phyloP scores from a whole-genome alignment of 2,888 invertebrate genomes.

The Rutpela maculata region DNA sequence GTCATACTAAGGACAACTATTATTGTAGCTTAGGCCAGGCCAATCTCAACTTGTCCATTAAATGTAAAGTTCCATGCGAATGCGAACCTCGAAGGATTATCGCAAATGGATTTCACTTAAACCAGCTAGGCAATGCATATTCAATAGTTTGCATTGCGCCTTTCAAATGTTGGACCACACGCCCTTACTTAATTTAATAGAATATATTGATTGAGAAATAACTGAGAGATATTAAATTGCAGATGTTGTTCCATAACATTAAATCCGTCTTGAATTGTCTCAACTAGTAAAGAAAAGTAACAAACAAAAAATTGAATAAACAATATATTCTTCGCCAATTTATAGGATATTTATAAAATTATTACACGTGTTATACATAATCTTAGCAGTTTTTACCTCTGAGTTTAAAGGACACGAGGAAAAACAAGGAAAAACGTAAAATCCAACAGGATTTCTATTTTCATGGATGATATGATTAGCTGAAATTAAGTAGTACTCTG shows the following conservation, averaged over 20 bases:
- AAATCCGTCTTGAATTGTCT: neutral
- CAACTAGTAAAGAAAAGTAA: neutral
- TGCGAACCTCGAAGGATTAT: constrained; percentile 66
- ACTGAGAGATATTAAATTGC: neutral
- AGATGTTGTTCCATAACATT: neutral
- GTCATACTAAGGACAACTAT: constrained; percentile 32
- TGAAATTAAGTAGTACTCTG: no score
- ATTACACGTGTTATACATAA: no score
- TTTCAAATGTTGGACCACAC: constrained; percentile 26
- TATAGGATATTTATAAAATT: no score
- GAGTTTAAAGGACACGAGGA: no score
- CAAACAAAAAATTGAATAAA: no score
- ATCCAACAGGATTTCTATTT: no score
- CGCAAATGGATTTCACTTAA: constrained; percentile 66
- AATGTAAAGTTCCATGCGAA: constrained; percentile 59
- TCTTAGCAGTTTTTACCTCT: no score
- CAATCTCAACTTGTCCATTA: constrained; percentile 65
- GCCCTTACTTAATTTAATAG: constrained; percentile 27
- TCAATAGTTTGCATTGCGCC: constrained; percentile 63
- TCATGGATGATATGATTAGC: no score
- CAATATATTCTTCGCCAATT: no score
- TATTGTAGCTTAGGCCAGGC: constrained; percentile 59
- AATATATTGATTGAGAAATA: constrained; percentile 10
- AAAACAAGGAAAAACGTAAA: no score
- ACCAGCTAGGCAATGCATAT: constrained; percentile 62